These are phyloP conservation scores for Tenthredo livida DNA, from an alignment of 2,888 invertebrate species.

Conservation along the genomic window DNA sequence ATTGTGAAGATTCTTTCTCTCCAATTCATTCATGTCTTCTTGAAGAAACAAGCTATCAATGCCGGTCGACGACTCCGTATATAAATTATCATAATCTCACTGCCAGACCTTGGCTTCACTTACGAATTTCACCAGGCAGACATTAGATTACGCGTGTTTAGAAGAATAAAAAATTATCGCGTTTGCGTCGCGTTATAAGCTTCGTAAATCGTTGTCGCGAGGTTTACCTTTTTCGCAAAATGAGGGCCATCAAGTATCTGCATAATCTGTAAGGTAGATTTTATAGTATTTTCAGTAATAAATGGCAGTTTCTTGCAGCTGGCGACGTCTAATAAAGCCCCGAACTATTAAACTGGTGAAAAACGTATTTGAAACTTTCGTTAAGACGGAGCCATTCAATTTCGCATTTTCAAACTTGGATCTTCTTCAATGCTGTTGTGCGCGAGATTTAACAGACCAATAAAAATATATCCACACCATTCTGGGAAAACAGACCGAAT, in stretches of 20 bases:
- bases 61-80: neutral
- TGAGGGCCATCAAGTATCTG: neutral
- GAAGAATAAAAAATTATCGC: too few relatives aligned
- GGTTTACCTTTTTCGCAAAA: too few relatives aligned
- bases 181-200: too few relatives aligned
- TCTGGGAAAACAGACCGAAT: neutral
- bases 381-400: neutral
- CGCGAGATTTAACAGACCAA: neutral
- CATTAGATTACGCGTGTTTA: too few relatives aligned
- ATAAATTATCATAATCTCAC: neutral
- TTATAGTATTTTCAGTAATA: neutral
- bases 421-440: neutral
- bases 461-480: neutral
- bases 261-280: neutral
- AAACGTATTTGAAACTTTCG: neutral
- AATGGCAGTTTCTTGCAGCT: neutral
- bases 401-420: neutral
- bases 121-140: too few relatives aligned
- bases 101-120: neutral
- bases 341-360: neutral
- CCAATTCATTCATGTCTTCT: neutral
- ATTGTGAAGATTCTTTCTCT: neutral
- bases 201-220: too few relatives aligned
- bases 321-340: too few relatives aligned
- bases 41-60: neutral